Conservation (phyloP, 1,140 invertebrate genomes). For the Papilio polyxenes region DNA sequence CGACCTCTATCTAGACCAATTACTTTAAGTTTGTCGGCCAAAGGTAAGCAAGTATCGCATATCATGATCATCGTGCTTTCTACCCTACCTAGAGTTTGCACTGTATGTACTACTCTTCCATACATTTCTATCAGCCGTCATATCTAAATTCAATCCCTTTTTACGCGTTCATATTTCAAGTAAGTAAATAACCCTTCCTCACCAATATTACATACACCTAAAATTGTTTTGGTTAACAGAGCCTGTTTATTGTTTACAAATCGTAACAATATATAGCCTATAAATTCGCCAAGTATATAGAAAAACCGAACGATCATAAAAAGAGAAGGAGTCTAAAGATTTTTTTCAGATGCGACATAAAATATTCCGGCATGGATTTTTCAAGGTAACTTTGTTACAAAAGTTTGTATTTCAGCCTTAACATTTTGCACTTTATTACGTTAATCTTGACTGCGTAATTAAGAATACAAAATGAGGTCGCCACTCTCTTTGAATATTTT, state of each 20-base stretch:
- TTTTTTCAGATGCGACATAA: not conserved
- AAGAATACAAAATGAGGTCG: constrained; percentile 35
- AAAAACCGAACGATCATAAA: not conserved
- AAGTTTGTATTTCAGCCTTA: constrained; percentile 24
- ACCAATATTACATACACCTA: not conserved
- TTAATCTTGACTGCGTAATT: constrained; percentile 30
- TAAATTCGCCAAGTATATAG: not conserved
- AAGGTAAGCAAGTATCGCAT: no score
- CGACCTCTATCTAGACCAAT: no score
- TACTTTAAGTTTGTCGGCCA: no score
- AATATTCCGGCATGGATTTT: not conserved
- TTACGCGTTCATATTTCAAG: no score
- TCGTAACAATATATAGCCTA: not conserved
- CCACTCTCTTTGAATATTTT: constrained; percentile 31
- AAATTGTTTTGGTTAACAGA: not conserved
- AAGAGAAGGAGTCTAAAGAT: not conserved
- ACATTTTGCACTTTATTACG: constrained; percentile 34
- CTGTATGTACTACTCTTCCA: no score
- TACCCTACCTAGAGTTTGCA: no score
- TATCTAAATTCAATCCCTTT: no score
- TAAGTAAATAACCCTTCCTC: not conserved
- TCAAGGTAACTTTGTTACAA: not conserved
- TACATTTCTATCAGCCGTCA: no score
- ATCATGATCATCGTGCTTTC: no score
- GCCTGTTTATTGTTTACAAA: not conserved